Conservation (phyloP, 2,888 invertebrate genomes). For the Laspeyria flexula region DNA sequence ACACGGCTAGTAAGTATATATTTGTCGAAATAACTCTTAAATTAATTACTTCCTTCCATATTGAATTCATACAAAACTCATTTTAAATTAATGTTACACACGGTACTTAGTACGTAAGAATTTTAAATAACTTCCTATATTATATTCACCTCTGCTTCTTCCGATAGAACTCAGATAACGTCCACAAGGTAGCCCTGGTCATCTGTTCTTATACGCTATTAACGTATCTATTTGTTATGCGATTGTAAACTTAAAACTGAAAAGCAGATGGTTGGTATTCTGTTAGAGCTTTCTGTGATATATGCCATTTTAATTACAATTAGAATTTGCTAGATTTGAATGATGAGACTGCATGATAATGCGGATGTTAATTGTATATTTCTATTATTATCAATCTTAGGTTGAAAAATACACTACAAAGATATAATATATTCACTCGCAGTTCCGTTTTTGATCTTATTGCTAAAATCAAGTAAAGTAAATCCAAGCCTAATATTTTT, state of each 20-base stretch:
- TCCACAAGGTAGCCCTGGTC: conserved; percentile 18
- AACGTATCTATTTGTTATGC: neutral
- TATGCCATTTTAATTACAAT: neutral
- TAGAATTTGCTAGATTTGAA: too few relatives aligned
- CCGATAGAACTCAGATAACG: conserved; percentile 26
- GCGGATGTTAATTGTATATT: too few relatives aligned
- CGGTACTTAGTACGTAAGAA: conserved; percentile 23
- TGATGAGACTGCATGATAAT: too few relatives aligned
- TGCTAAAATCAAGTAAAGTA: too few relatives aligned
- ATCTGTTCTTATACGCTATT: neutral
- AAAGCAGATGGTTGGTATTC: neutral
- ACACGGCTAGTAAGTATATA: conserved; percentile 7
- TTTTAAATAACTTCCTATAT: conserved; percentile 39
- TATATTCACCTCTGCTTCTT: conserved; percentile 16
- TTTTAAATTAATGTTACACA: conserved; percentile 33
- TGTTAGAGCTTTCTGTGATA: neutral
- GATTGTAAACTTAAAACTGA: neutral
- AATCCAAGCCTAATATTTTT: too few relatives aligned
- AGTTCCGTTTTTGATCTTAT: too few relatives aligned
- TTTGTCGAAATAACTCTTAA: conserved; percentile 29
- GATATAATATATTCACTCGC: too few relatives aligned
- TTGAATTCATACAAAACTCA: conserved; percentile 33
- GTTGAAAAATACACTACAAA: too few relatives aligned
- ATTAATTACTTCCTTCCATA: conserved; percentile 42
- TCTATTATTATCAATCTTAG: too few relatives aligned